phyloP scores from a whole-genome alignment of 2,797 vertebrate species.

The Microhierax caerulescens region DNA sequence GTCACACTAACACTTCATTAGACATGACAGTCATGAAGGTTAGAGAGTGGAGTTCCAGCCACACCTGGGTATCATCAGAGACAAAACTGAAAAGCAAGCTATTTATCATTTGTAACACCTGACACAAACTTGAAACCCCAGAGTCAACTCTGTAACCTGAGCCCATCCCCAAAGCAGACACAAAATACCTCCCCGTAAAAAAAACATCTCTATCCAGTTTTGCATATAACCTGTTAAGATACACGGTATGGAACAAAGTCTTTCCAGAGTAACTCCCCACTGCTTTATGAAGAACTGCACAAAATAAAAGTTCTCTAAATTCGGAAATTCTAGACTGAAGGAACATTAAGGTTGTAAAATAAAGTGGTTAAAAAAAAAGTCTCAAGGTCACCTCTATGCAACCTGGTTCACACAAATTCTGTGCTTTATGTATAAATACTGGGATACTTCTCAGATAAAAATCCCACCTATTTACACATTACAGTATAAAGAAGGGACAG shows the following conservation, averaged over 20 bases:
- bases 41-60: background rate
- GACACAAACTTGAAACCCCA: background rate
- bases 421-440: background rate
- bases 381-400: background rate
- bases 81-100: background rate
- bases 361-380: background rate
- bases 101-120: background rate
- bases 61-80: background rate
- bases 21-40: background rate
- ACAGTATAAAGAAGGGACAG: background rate
- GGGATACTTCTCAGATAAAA: background rate
- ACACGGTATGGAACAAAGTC: background rate
- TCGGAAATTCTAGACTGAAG: background rate
- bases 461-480: background rate
- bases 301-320: background rate
- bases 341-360: background rate
- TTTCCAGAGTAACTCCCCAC: background rate
- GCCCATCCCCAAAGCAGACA: background rate
- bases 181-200: background rate
- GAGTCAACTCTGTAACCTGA: constrained; percentile 12
- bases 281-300: background rate
- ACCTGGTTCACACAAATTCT: background rate
- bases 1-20: background rate
- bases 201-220: background rate
- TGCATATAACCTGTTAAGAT: constrained; percentile 4